Percentiles rank a stretch among this genome's conserved stretches.
phyloP scores from a whole-genome alignment of 2,797 vertebrate species.

The Triplophysa bombifrons region DNA sequence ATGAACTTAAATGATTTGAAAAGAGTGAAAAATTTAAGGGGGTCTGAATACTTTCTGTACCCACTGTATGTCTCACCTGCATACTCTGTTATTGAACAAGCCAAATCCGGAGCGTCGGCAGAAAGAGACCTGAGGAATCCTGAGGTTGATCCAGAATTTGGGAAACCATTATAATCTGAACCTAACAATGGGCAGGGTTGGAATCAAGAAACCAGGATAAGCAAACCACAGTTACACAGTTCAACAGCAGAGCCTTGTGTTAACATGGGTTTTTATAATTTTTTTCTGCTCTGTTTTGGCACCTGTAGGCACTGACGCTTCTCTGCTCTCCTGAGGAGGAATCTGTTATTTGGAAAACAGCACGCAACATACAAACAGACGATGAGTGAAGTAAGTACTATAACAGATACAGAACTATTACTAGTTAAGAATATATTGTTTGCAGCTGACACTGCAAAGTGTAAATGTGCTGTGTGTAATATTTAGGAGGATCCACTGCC shows the following conservation, averaged over 20 bases:
- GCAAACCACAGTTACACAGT: not conserved
- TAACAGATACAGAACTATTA: too few relatives aligned
- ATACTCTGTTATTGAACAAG: too few relatives aligned
- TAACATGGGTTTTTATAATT: not conserved
- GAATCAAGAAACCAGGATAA: not conserved
- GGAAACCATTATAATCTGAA: not conserved
- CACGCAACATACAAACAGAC: conserved; percentile 58
- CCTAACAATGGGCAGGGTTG: not conserved
- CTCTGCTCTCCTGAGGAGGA: conserved; percentile 64
- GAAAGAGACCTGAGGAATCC: too few relatives aligned
- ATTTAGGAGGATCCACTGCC: too few relatives aligned
- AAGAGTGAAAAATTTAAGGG: too few relatives aligned
- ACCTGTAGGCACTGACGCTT: conserved; percentile 43
- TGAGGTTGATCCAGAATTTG: not conserved
- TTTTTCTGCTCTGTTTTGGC: conserved; percentile 11
- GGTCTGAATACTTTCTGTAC: too few relatives aligned
- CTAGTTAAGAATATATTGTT: too few relatives aligned
- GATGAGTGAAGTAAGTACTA: conserved; percentile 78
- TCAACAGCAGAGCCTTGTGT: not conserved
- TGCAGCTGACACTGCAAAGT: too few relatives aligned
- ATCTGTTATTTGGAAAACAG: conserved; percentile 65
- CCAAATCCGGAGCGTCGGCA: too few relatives aligned
- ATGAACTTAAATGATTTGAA: too few relatives aligned
- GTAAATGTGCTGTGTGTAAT: too few relatives aligned
- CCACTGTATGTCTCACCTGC: too few relatives aligned